These are phyloP conservation scores for Phrixothrix hirtus DNA, from an alignment of 2,888 invertebrate species.

Conservation along the genomic window DNA sequence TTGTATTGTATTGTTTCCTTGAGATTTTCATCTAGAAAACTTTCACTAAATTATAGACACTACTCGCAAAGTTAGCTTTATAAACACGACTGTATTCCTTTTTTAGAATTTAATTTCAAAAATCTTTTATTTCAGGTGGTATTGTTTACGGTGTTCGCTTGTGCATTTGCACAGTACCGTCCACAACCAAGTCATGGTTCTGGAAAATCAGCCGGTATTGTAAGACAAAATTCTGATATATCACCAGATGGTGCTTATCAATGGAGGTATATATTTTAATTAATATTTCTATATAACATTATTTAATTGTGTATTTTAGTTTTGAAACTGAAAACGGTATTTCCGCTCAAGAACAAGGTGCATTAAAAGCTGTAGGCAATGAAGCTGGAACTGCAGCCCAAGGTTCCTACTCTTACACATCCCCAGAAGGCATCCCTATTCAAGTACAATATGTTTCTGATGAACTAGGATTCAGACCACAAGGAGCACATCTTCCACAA, in stretches of 20 bases:
- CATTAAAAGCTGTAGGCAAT: slow-evolving; percentile 44
- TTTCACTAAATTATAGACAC: too few relatives aligned
- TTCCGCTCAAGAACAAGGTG: slow-evolving; percentile 63
- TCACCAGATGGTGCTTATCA: slow-evolving; percentile 60
- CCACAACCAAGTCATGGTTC: slow-evolving; percentile 34
- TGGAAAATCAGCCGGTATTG: slow-evolving; percentile 43
- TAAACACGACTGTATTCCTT: not conserved
- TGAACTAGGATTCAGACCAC: slow-evolving; percentile 70
- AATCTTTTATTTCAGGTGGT: slow-evolving; percentile 31
- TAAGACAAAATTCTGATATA: slow-evolving; percentile 55
- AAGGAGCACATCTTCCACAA: slow-evolving; percentile 58
- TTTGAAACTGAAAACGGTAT: slow-evolving; percentile 68
- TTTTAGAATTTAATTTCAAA: not conserved
- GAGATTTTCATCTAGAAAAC: too few relatives aligned
- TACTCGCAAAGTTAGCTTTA: too few relatives aligned
- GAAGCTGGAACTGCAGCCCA: slow-evolving; percentile 57
- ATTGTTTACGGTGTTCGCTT: slow-evolving; percentile 35
- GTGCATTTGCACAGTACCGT: slow-evolving; percentile 38
- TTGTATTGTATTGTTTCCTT: too few relatives aligned
- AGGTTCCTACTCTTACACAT: slow-evolving; percentile 61
- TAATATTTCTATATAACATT: not conserved
- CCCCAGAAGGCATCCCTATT: slow-evolving; percentile 66
- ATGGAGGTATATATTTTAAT: slow-evolving; percentile 53
- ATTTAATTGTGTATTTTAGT: slow-evolving; percentile 48
- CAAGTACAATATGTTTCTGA: slow-evolving; percentile 67